These are phyloP conservation scores for Hemichromis elongatus DNA, from an alignment of 2,113 vertebrate genomes.

Conservation along the genomic window DNA sequence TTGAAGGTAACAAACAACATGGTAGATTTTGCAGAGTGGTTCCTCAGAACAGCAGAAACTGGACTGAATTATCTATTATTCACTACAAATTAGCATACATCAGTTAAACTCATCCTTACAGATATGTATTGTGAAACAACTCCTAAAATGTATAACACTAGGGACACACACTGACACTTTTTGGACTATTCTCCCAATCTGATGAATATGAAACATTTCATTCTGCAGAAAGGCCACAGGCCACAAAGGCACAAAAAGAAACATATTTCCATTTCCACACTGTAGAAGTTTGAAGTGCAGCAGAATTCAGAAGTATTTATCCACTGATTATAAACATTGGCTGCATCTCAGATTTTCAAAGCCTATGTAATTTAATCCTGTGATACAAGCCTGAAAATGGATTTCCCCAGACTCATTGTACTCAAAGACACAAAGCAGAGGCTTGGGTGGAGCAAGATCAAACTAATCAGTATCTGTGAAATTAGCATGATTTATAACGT, in stretches of 20 bases:
- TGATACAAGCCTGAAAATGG: background rate
- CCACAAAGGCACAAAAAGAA: background rate
- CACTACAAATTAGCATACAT: background rate
- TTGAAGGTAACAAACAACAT: slow-evolving; percentile 78
- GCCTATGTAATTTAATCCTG: background rate
- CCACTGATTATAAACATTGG: background rate
- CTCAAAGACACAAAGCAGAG: background rate
- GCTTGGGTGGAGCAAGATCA: background rate
- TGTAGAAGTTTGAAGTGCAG: background rate
- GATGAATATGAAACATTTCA: background rate
- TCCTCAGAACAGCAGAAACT: background rate
- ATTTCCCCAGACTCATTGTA: background rate
- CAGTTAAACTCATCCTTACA: background rate
- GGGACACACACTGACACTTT: background rate
- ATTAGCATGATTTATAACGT: background rate
- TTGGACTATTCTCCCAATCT: background rate
- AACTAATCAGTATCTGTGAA: background rate
- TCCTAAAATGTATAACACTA: background rate
- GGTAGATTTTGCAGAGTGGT: background rate
- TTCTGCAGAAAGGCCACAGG: background rate
- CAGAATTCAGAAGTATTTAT: background rate
- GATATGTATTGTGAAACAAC: background rate
- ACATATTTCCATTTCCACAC: slow-evolving; percentile 3
- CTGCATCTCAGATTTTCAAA: background rate
- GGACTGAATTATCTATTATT: background rate